These are phyloP conservation scores for Apogon hyalosoma DNA, from an alignment of 2,797 vertebrate species.

Conservation along the genomic window DNA sequence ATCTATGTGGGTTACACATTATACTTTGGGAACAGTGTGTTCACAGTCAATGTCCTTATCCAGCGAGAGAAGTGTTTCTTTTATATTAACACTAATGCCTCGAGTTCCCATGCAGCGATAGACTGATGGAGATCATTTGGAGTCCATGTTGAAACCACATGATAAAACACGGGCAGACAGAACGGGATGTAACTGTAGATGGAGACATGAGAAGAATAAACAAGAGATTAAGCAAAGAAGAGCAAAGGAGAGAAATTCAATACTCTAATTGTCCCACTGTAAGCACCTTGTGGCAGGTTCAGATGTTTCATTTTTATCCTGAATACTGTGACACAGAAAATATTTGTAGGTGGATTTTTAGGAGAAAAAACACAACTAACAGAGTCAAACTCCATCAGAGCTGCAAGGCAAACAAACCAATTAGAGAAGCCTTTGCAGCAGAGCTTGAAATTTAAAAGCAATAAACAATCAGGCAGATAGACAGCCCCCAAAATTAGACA, in stretches of 20 bases:
- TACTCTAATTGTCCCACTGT: constrained; percentile 10
- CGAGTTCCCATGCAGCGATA: constrained; percentile 20
- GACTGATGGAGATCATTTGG: constrained; percentile 48
- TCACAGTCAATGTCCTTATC: constrained; percentile 43
- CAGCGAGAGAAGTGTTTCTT: constrained; percentile 26
- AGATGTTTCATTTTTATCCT: constrained; percentile 17
- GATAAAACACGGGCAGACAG: constrained; percentile 42
- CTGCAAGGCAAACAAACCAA: constrained; percentile 67
- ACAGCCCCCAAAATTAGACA: constrained; percentile 79
- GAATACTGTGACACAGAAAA: constrained; percentile 17
- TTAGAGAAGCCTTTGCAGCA: constrained; percentile 59
- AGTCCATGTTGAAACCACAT: constrained; percentile 29
- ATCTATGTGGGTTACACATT: constrained; percentile 61
- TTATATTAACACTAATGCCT: constrained; percentile 35
- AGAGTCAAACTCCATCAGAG: constrained; percentile 55
- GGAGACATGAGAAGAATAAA: constrained; percentile 32
- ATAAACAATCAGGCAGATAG: constrained; percentile 75
- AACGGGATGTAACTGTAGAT: constrained; percentile 38
- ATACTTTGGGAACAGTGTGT: constrained; percentile 44
- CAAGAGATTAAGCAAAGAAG: constrained; percentile 37
- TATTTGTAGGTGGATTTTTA: constrained; percentile 24
- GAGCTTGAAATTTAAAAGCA: constrained; percentile 68
- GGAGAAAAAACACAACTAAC: constrained; percentile 38
- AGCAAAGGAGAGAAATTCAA: constrained; percentile 19
- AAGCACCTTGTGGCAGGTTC: constrained; percentile 23